These are phyloP conservation scores for Iphiclides podalirius DNA, from an alignment of 2,888 invertebrate species.

Conservation along the genomic window DNA sequence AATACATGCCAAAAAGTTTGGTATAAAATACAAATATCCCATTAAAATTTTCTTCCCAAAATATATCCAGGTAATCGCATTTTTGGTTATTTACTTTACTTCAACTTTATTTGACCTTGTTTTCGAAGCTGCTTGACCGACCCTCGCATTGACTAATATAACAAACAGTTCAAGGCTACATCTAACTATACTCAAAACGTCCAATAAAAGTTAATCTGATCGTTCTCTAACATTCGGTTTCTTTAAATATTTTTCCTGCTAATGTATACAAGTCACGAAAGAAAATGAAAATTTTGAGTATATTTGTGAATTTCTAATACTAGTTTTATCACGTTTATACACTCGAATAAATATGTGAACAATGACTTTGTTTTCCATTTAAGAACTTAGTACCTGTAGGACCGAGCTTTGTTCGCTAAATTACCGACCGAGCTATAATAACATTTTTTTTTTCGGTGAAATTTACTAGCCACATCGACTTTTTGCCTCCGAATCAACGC, in stretches of 20 bases:
- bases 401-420: too few relatives aligned
- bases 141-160: slow-evolving; percentile 33
- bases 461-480: too few relatives aligned
- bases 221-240: slow-evolving; percentile 25
- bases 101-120: slow-evolving; percentile 38
- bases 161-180: slow-evolving; percentile 60
- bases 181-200: slow-evolving; percentile 59
- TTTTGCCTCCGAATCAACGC: too few relatives aligned
- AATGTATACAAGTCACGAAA: slow-evolving; percentile 12
- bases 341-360: too few relatives aligned
- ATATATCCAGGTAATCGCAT: slow-evolving; percentile 3
- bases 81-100: not conserved
- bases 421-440: too few relatives aligned
- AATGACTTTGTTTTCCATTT: too few relatives aligned
- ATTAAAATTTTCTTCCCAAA: slow-evolving; percentile 11
- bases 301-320: not conserved
- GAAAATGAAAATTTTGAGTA: not conserved
- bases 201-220: slow-evolving; percentile 62
- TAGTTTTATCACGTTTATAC: too few relatives aligned
- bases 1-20: too few relatives aligned
- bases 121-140: slow-evolving; percentile 35
- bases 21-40: not conserved
- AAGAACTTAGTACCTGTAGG: too few relatives aligned
- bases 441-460: too few relatives aligned
- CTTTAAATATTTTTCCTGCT: slow-evolving; percentile 12